phyloP scores from a whole-genome alignment of 2,797 vertebrate genomes.

The Myotis planiceps region DNA sequence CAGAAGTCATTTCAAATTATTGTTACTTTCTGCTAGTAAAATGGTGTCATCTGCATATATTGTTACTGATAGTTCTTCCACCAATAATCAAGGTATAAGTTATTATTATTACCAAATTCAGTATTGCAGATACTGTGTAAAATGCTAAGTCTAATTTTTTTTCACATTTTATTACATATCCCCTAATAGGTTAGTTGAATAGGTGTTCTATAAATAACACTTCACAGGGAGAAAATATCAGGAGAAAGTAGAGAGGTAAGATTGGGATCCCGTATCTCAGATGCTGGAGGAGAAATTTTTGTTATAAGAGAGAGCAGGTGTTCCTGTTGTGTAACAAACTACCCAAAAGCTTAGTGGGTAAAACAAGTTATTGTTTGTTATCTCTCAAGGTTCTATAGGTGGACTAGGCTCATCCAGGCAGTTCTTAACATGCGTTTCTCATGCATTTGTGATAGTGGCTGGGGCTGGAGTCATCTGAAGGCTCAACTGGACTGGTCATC shows the following conservation, averaged over 20 bases:
- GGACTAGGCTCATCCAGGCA: not conserved
- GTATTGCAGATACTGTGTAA: not conserved
- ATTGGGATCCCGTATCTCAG: not conserved
- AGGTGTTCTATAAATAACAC: not conserved
- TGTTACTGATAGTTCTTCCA: not conserved
- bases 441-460: not conserved
- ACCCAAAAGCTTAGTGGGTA: not conserved
- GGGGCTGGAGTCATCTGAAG: not conserved
- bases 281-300: not conserved
- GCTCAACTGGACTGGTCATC: not conserved
- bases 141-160: not conserved
- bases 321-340: not conserved
- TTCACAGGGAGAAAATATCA: not conserved
- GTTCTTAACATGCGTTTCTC: not conserved
- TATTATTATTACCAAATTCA: not conserved
- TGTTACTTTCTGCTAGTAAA: not conserved
- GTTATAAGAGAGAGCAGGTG: not conserved
- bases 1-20: not conserved
- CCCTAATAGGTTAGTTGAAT: not conserved
- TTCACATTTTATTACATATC: not conserved
- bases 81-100: not conserved
- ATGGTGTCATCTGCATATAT: not conserved
- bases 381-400: not conserved
- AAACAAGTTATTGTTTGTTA: not conserved
- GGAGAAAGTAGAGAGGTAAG: not conserved